Base-by-base conservation (phyloP, 2,797 vertebrate genomes). In the Acomys russatus region DNA sequence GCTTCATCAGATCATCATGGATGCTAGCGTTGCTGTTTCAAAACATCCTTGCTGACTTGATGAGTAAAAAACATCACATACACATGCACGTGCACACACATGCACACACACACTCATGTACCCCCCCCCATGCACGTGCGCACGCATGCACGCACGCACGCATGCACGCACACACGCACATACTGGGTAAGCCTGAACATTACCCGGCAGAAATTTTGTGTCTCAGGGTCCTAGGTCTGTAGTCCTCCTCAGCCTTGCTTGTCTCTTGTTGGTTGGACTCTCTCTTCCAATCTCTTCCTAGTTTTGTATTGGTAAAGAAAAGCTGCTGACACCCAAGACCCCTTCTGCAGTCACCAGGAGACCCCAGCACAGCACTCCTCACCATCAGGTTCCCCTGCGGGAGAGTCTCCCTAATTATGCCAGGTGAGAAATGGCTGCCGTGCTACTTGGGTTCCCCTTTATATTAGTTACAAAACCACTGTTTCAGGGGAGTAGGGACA, bases 301-400 rank as follows among this genome's bases (percentile, higher is more conserved):
- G 44, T 93, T 92, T 88, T 76, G 49, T 76, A n/a, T 84, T 78
- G 63, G 85, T 68, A 56, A 63, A 82, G 64, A 73, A 74, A 86
- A 59, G 22, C 22, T 15, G 49, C 44, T 51, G 79, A 82, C 38
- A 23, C 9, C 49, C 25, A 30, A 77, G 84, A 73, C 0, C 25
- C 23, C 23, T 88, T 73, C 15, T 9, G 0, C 0, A 44, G 59
- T 71, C 64, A 56, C 25, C 49, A 77, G 70, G 61, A 91, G 64
- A 54, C 35, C 54, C 38, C 0, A 0, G 22, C 35, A 44, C 44
- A 44, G 44, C 44, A 1, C 61, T 28, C 9, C 28, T 10, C 51
- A 1, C 4, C 23, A 25, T 68, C 54, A 85, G 30, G 51, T 23
- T 23, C 49, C 17, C 33, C 20, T 54, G 49, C 14, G 83, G 91